These are phyloP conservation scores for Megaustenia siamemsis DNA, from an alignment of 2,888 invertebrate genomes.

Conservation along the genomic window DNA sequence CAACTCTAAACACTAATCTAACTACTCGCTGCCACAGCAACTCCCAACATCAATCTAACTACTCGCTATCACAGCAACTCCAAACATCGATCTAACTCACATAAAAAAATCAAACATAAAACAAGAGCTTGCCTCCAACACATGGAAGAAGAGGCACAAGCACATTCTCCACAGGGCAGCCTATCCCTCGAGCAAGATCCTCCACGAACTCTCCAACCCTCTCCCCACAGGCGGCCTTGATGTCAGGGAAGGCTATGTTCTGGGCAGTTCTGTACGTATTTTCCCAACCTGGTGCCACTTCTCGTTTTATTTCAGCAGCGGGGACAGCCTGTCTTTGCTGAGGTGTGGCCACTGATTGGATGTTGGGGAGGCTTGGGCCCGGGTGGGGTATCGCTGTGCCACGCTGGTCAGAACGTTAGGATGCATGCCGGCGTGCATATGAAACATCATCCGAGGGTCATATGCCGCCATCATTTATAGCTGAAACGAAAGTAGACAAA, in stretches of 20 bases:
- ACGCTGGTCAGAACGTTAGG: constrained; percentile 2
- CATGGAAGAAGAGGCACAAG: constrained; percentile 59
- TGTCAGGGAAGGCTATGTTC: constrained; percentile 58
- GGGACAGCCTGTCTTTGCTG: not conserved
- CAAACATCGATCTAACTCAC: no score
- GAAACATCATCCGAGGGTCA: constrained; percentile 43
- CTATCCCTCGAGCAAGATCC: constrained; percentile 56
- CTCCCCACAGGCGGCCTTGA: constrained; percentile 54
- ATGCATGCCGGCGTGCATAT: constrained; percentile 32
- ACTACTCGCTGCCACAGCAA: no score
- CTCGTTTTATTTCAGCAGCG: not conserved
- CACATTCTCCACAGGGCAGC: constrained; percentile 59
- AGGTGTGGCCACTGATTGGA: not conserved
- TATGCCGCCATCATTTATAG: constrained; percentile 23
- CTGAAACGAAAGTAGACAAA: not conserved
- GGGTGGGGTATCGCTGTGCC: constrained; percentile 14
- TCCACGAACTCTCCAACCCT: constrained; percentile 56
- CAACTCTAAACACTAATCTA: no score
- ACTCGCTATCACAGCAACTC: no score
- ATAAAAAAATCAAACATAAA: not conserved
- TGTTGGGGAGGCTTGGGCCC: not conserved
- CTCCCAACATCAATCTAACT: no score
- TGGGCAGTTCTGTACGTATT: constrained; percentile 60
- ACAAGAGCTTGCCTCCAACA: constrained; percentile 57
- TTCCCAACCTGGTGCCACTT: constrained; percentile 55